Conservation (phyloP, 2,113 vertebrate genomes). For the Tachysurus fulvidraco region DNA sequence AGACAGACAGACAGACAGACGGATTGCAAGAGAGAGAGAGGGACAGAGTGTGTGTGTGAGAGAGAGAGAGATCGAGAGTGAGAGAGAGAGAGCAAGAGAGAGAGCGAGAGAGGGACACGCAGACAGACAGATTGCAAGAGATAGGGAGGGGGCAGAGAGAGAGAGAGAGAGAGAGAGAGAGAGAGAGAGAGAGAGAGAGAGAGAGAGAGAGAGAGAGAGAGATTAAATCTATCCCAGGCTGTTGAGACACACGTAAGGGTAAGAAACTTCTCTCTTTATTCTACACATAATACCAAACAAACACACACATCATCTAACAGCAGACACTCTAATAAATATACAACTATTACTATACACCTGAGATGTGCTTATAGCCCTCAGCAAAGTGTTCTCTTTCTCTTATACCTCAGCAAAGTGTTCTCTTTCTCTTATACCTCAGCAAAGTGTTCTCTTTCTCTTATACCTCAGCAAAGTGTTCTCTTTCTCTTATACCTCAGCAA, state of each 20-base stretch:
- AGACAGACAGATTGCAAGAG: constrained; percentile 31
- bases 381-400: not conserved
- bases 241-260: constrained; percentile 45
- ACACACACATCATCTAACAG: not conserved
- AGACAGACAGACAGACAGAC: too few species aligned
- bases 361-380: too few species aligned
- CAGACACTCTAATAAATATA: not conserved
- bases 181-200: constrained; percentile 1
- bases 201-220: constrained; percentile 53
- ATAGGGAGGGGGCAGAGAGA: constrained; percentile 54
- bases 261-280: not conserved
- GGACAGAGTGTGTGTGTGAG: not conserved
- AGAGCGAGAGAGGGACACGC: not conserved
- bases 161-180: constrained; percentile 46
- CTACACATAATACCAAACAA: not conserved
- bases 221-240: constrained; percentile 67
- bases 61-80: too few species aligned
- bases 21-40: constrained; percentile 42
- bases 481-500: not conserved
- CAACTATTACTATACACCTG: too few species aligned
- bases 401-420: not conserved
- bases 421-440: not conserved
- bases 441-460: not conserved
- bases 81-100: too few species aligned
- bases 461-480: not conserved